Evolutionary conservation across 2,113 vertebrate species (phyloP).

Genomic region (Fulmarus glacialis): DNA sequence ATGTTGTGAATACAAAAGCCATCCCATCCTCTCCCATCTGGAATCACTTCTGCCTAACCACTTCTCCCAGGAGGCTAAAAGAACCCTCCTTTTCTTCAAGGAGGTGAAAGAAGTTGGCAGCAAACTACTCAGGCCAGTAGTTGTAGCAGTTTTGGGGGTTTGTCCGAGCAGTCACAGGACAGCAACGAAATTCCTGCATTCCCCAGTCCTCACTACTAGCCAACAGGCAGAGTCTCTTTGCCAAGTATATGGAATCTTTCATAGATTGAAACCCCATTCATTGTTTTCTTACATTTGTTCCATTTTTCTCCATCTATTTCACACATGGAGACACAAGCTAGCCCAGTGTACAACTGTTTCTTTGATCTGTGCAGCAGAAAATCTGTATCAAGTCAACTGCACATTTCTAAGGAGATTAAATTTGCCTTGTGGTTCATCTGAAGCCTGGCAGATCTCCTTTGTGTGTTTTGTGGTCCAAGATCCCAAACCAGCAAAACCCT

Average conservation of each 20-base stretch:
- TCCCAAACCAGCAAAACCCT: background rate
- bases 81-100: background rate
- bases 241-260: background rate
- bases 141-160: background rate
- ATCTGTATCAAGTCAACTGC: conserved; percentile 44
- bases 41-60: background rate
- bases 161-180: background rate
- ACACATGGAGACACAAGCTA: background rate
- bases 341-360: background rate
- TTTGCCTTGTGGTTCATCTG: conserved; percentile 38
- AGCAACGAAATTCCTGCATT: background rate
- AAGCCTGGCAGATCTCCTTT: conserved; percentile 11
- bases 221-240: background rate
- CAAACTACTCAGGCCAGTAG: background rate
- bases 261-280: background rate
- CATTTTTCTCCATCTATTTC: background rate
- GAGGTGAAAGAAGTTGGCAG: background rate
- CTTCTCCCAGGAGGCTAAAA: background rate
- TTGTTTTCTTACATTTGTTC: background rate
- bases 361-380: conserved; percentile 62
- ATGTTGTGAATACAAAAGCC: background rate
- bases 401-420: conserved; percentile 58
- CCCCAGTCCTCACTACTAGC: background rate
- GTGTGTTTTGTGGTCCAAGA: background rate
- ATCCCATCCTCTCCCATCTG: background rate